Evolutionary conservation across 2,113 vertebrate species (phyloP), one percentile per base, ranked within the genome.

Genomic region (Sturnira hondurensis): DNA sequence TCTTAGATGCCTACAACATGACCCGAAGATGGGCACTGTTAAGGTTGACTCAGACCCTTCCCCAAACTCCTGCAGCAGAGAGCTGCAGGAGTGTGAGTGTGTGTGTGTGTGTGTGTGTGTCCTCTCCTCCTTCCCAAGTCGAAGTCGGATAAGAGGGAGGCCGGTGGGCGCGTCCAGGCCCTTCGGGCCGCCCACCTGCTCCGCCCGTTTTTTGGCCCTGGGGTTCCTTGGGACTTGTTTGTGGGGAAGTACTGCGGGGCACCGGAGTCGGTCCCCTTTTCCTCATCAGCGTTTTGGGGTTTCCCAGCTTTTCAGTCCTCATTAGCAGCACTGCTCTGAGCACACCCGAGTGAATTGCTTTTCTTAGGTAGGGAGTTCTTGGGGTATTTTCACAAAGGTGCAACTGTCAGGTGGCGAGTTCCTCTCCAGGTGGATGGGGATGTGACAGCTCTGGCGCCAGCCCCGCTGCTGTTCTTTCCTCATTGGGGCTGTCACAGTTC

Each of bases 391-490:
- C 93, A 50, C 45, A 52, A 31, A 28, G 45, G 81, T 4, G 5
- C 22, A 8, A 3, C 22, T 7, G 17, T 8, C 19, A 26, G 0
- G 7, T 16, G 15, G 20, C 47, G 28, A 16, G 26, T 14, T 45
- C 22, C 43, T 86, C 28, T 33, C 70, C 6, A 1, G 50, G 7
- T 13, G 12, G 54, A 19, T 4, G 26, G 52, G 56, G 85, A 71
- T 2, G n/a, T 2, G 9, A 3, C 9, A 47, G 45, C n/a, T 47
- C 38, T 10, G 36, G 58, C 0, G 0, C 22, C 16, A 24, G 38
- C 24, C 47, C 54, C 26, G 3, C 5, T 4, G 47, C 50, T 58
- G 2, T 31, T 50, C 68, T 5, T 36, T 47, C 38, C 45, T 56
- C 54, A 7, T 5, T 61, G 7, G 15, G 36, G 58, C 33, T 84